Evolutionary conservation across 2,888 invertebrate genomes (phyloP), one percentile per base, ranked within the genome.

Genomic region (Tupiocoris notatus): DNA sequence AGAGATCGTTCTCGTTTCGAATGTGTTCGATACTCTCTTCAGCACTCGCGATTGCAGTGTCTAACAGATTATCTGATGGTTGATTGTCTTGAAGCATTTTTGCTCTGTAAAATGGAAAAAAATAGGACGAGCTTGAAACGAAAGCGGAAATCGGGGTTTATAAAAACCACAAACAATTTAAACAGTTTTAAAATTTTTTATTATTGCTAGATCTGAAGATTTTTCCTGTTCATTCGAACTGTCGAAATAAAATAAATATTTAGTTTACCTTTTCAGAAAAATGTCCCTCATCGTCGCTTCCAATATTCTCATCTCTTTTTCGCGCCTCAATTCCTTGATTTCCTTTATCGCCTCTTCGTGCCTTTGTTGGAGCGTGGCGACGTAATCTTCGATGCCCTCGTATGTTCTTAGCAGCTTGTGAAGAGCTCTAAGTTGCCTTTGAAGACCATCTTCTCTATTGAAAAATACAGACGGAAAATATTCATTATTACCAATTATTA

Each of bases 341-440:
- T 73, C 73, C 23, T 74, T 25, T 22, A 70, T 22, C 1, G 54
- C 9, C 25, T 58, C 70, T 6, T 58, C 61, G 17, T 20, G 61
- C 23, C 61, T 25, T 24, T 61, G 7, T 70, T 20, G 24, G 17
- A 70, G n/a, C 23, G 56, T 57, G n/a, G 22, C 67, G 57, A 67
- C 18, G 21, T 67, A 57, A 7, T 70, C 70, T 70, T 54, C 70
- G 2, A 70, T 70, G 12, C 70, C 70, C 25, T 59, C 70, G 21
- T 58, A 70, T 7, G 24, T 16, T 24, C 70, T 70, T 25, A 70
- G 70, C 25, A 25, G 54, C 9, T 70, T 25, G 17, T 70, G 58
- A 9, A 70, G 61, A 0, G 61, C 16, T 22, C 25, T 58, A 25
- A 70, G 23, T 54, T 59, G 70, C 20, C 20, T 21, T 12, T 25